Evolutionary conservation across 2,113 vertebrate species (phyloP).

Genomic region (Empidonax alnorum): DNA sequence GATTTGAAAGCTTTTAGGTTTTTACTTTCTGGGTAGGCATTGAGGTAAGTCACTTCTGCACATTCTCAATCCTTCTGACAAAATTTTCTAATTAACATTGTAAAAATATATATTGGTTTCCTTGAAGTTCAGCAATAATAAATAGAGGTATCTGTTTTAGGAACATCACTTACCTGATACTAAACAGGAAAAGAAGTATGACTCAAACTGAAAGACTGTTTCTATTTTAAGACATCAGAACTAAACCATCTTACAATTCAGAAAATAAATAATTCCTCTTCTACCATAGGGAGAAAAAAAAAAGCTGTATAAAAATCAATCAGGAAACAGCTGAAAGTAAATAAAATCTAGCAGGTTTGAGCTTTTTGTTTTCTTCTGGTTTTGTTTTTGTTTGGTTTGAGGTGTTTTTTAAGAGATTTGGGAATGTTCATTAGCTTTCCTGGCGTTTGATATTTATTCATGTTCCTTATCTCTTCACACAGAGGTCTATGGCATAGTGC

Average conservation of each 20-base stretch:
- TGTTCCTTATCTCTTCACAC: not conserved
- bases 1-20: not conserved
- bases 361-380: not conserved
- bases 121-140: not conserved
- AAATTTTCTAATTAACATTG: not conserved
- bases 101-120: not conserved
- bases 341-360: not conserved
- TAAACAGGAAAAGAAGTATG: not conserved
- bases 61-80: not conserved
- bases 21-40: not conserved
- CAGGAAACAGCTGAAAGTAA: not conserved
- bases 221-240: not conserved
- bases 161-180: not conserved
- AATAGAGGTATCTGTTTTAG: not conserved
- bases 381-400: not conserved
- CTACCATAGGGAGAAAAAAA: not conserved
- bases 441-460: not conserved
- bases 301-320: not conserved
- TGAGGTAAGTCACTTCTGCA: not conserved
- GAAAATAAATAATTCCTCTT: not conserved
- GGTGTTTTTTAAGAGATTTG: not conserved
- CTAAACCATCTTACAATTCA: not conserved
- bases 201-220: not conserved
- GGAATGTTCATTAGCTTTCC: not conserved
- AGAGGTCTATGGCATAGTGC: not conserved